These are phyloP conservation scores for Corythucha ciliata DNA, from an alignment of 2,888 invertebrate genomes.

Conservation along the genomic window DNA sequence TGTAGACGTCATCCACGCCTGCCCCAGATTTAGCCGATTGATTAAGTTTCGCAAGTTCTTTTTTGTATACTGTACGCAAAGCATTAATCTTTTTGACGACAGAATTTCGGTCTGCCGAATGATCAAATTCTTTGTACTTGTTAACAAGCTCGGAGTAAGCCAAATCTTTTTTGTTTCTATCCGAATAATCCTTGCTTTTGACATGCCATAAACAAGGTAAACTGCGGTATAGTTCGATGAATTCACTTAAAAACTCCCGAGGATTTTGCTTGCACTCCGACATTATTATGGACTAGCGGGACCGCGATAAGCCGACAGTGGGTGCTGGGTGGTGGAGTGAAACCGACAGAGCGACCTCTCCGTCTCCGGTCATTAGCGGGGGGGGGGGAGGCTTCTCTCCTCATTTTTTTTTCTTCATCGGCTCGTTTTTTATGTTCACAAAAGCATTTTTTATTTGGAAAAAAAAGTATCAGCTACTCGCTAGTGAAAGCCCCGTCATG, in stretches of 20 bases:
- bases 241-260: conserved; percentile 10
- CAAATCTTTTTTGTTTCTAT: conserved; percentile 9
- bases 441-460: no score
- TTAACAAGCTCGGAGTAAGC: conserved; percentile 8
- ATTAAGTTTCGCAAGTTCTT: conserved; percentile 2
- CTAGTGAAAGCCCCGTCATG: no score
- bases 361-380: no score
- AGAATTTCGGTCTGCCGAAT: conserved; percentile 1
- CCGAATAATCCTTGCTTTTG: conserved; percentile 11
- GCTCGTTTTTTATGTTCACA: no score
- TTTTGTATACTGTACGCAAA: conserved; percentile 4
- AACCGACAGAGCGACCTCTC: no score
- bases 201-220: conserved; percentile 16
- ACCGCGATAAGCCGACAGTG: no score
- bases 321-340: no score
- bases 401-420: no score
- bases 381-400: no score
- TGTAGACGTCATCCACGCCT: conserved; percentile 4
- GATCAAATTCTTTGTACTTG: not conserved
- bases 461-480: no score
- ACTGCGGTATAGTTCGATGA: conserved; percentile 12
- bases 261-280: no score
- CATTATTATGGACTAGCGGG: no score
- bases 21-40: conserved; percentile 3
- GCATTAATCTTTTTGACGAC: conserved; percentile 10